Evolutionary conservation across 2,888 invertebrate species (phyloP).

Genomic region (Charanyca ferruginea): DNA sequence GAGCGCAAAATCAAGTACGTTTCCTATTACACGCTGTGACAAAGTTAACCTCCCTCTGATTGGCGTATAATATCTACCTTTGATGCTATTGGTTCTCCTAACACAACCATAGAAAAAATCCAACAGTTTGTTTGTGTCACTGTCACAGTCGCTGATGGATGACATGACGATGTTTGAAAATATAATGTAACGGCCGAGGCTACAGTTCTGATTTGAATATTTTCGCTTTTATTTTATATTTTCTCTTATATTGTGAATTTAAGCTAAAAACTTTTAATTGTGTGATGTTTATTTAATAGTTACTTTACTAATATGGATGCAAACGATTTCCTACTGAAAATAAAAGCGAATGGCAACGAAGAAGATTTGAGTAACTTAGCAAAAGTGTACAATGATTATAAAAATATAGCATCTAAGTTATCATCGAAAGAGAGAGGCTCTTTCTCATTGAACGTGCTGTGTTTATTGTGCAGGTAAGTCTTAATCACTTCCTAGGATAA

Average conservation of each 20-base stretch:
- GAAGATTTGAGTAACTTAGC: slow-evolving; percentile 74
- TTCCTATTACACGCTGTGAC: background rate
- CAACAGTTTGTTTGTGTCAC: too few relatives aligned
- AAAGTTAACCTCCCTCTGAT: background rate
- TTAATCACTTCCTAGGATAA: too few relatives aligned
- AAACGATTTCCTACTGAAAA: slow-evolving; percentile 77
- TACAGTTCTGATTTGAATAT: background rate
- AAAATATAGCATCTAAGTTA: slow-evolving; percentile 71
- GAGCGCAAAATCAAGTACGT: background rate
- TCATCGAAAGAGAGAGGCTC: slow-evolving; percentile 73
- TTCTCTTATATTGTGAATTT: slow-evolving; percentile 2
- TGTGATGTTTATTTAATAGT: slow-evolving; percentile 23
- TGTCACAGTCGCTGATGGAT: too few relatives aligned
- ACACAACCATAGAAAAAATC: background rate
- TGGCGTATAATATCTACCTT: background rate
- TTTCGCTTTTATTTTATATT: background rate
- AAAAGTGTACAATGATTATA: slow-evolving; percentile 72
- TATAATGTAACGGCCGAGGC: slow-evolving; percentile 47
- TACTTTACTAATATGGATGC: slow-evolving; percentile 73
- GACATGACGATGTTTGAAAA: slow-evolving; percentile 29
- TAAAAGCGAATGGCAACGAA: slow-evolving; percentile 78
- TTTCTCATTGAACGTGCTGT: slow-evolving; percentile 83
- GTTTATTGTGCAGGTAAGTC: slow-evolving; percentile 84
- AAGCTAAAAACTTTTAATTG: slow-evolving; percentile 11
- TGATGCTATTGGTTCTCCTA: background rate